phyloP scores from a whole-genome alignment of 2,113 vertebrate genomes.

The Archilochus colubris region DNA sequence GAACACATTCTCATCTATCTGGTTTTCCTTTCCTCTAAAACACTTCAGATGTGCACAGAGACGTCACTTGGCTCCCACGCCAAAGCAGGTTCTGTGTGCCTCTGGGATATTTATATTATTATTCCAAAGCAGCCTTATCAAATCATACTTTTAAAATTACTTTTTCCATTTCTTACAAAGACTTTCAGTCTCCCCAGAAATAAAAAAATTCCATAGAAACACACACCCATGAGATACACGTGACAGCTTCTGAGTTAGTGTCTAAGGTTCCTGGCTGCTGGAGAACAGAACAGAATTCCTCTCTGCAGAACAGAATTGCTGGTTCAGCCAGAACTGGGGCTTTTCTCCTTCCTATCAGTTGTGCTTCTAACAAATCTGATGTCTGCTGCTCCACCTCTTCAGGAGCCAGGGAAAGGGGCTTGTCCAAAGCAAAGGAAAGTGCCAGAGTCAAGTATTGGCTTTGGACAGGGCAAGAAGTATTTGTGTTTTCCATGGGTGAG shows the following conservation, averaged over 20 bases:
- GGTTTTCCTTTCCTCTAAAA: not conserved
- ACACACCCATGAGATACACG: not conserved
- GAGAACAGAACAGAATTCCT: not conserved
- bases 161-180: not conserved
- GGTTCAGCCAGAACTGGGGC: not conserved
- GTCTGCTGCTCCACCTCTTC: not conserved
- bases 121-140: not conserved
- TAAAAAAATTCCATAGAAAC: conserved; percentile 35
- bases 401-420: not conserved
- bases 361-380: not conserved
- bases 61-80: not conserved
- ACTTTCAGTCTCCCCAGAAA: conserved; percentile 5
- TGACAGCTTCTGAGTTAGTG: not conserved
- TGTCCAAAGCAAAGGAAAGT: not conserved
- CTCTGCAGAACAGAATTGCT: not conserved
- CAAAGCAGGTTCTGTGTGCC: not conserved
- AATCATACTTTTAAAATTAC: not conserved
- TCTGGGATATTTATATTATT: not conserved
- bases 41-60: not conserved
- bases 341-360: not conserved
- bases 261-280: not conserved
- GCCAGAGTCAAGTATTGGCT: not conserved
- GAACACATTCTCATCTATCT: not conserved
- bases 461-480: not conserved
- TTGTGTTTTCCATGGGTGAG: not conserved